Evolutionary conservation across 2,113 vertebrate genomes (phyloP), one percentile per base, ranked within the genome.

Genomic region (Podiceps cristatus): DNA sequence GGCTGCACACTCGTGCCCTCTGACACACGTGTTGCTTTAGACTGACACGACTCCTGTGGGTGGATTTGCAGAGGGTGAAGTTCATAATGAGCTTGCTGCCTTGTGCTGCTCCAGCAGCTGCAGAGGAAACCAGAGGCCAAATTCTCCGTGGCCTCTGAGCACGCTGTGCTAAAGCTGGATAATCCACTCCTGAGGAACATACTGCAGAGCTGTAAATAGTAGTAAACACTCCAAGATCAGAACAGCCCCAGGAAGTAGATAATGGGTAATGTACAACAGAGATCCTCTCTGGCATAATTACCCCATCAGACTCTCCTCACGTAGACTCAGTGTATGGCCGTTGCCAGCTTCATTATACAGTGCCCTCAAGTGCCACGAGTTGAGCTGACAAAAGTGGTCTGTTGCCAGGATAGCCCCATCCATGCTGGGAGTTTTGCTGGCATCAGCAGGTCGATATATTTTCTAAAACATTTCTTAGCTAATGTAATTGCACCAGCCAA

Each of bases 21-120:
- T 20, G 23, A 53, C 64, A 22, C 1, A 10, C 7, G 8, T 5
- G 67, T 44, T 83, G 62, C 49, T 64, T 68, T 47, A 49, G 28
- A 33, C 11, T 0, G 0, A 31, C 60, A 33, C 12, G 3, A 1
- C 56, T 68, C 10, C 40, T 18, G n/a, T 5, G n/a, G 47, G 28
- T 22, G 20, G 66, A 24, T 68, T 50, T 92, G 58, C 50, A 72
- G 62, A 45, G 69, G 23, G 17, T 50, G 52, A 85, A 50, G 63
- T 44, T 40, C 45, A 8, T 44, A 13, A 27, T 23, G 22, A 53
- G 19, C 22, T 68, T 78, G n/a, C 25, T 91, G 40, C 76, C 19
- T 69, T 47, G 35, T 35, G 53, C 58, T 69, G 50, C 80, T 81
- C 23, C 52, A 37, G 56, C 68, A 87, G 50, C 84, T 58, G 45